phyloP scores from a whole-genome alignment of 2,797 vertebrate genomes.

The Meriones psammophilus region DNA sequence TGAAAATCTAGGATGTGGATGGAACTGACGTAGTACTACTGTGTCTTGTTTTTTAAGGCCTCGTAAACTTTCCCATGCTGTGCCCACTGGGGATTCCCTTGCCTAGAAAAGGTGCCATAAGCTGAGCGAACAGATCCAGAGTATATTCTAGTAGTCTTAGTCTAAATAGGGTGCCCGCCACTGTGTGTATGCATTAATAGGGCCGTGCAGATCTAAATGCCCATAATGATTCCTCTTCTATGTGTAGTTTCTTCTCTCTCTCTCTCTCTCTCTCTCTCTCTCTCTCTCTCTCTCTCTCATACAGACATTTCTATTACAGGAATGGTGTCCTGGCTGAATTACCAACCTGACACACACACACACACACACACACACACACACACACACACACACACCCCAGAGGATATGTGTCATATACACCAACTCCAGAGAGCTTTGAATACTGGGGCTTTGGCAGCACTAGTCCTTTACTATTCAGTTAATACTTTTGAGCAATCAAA shows the following conservation, averaged over 20 bases:
- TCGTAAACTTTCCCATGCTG: neutral
- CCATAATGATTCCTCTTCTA: constrained; percentile 42
- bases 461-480: constrained; percentile 1
- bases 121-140: constrained; percentile 43
- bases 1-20: neutral
- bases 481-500: constrained; percentile 41
- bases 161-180: constrained; percentile 17
- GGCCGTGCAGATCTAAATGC: constrained; percentile 25
- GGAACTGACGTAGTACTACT: neutral
- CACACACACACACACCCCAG: neutral
- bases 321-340: too few relatives aligned
- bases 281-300: neutral
- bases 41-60: neutral
- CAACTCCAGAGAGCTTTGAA: constrained; percentile 48
- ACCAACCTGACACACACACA: neutral
- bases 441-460: constrained; percentile 1
- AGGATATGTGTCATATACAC: constrained; percentile 51
- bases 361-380: neutral
- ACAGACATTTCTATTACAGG: neutral
- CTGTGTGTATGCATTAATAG: constrained; percentile 32
- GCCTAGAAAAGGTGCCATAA: constrained; percentile 63
- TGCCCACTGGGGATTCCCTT: neutral
- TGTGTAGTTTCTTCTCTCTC: neutral
- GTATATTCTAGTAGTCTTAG: constrained; percentile 51
- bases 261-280: neutral